A percentile compares a stretch with the other conserved stretches of the same genome.
Conservation (phyloP, 2,113 vertebrate species). For the Puma concolor region DNA sequence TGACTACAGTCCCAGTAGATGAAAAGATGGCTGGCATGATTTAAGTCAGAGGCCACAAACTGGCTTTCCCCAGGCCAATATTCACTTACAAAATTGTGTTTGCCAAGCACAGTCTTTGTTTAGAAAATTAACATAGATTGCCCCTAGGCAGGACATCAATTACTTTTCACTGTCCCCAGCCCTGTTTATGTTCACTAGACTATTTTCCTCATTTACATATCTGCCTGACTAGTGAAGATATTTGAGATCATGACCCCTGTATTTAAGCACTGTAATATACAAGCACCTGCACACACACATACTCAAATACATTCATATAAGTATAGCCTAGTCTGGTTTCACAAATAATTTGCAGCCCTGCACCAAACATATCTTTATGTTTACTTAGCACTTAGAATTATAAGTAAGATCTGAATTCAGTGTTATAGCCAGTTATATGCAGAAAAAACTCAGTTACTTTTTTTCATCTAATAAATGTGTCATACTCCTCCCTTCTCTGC, state of each 20-base stretch:
- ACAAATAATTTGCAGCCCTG: conserved; percentile 14
- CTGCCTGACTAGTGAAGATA: background rate
- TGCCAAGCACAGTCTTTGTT: background rate
- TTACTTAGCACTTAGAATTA: conserved; percentile 51
- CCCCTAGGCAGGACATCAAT: background rate
- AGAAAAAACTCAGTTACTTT: background rate
- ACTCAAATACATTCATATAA: background rate
- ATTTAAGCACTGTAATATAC: conserved; percentile 33
- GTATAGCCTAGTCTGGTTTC: background rate
- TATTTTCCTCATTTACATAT: conserved; percentile 12
- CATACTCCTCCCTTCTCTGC: background rate
- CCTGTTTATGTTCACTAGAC: background rate
- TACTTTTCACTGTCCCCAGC: background rate
- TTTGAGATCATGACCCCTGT: background rate
- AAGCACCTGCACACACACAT: background rate
- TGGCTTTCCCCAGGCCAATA: background rate
- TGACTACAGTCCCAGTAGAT: background rate
- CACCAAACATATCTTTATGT: background rate
- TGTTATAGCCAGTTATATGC: conserved; percentile 16
- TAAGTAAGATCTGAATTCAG: conserved; percentile 13
- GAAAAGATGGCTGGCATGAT: conserved; percentile 12
- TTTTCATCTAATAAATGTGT: background rate
- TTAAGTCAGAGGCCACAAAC: background rate
- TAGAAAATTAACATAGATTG: background rate
- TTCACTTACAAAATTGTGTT: conserved; percentile 26